Percentiles rank a stretch among this genome's conserved stretches.
Evolutionary conservation across 37 sponge, comb jelly and placozoan genomes (phyloP).

Genomic region (Diacarnus erythraeanus): DNA sequence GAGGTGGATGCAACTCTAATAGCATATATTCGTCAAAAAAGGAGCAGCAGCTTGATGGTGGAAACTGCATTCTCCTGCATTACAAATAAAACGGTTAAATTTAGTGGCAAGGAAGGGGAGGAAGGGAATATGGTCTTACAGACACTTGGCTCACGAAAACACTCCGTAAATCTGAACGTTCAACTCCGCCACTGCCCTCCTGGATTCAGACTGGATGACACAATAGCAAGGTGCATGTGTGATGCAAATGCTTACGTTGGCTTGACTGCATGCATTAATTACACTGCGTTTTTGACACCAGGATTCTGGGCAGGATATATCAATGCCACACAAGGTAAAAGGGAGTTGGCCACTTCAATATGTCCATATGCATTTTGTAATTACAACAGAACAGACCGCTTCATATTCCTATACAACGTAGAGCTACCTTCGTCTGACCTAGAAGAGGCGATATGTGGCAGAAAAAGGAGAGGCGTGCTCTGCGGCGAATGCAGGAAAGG

Average conservation of each 20-base stretch:
- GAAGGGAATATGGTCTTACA: background rate
- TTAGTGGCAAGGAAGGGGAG: background rate
- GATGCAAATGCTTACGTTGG: background rate
- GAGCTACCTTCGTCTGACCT: conserved; percentile 20
- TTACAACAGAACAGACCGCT: background rate
- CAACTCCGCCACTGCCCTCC: conserved; percentile 35
- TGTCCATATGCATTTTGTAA: conserved; percentile 24
- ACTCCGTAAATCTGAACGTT: background rate
- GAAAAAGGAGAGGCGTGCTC: conserved; percentile 15
- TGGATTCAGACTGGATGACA: conserved; percentile 16
- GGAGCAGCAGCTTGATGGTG: background rate
- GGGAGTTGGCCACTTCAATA: conserved; percentile 12
- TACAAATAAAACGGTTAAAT: background rate
- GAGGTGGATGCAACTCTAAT: background rate
- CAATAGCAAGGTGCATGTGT: conserved; percentile 2
- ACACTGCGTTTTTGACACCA: background rate
- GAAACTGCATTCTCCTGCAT: background rate
- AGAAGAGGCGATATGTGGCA: conserved; percentile 36
- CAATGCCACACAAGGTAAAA: background rate
- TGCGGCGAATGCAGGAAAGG: conserved; percentile 29
- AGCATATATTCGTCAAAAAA: background rate
- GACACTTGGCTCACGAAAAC: conserved; percentile 1
- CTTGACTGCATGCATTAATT: background rate
- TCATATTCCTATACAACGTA: background rate
- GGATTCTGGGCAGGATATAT: conserved; percentile 46